phyloP scores from a whole-genome alignment of 2,888 invertebrate genomes.

The Teleogryllus oceanicus region DNA sequence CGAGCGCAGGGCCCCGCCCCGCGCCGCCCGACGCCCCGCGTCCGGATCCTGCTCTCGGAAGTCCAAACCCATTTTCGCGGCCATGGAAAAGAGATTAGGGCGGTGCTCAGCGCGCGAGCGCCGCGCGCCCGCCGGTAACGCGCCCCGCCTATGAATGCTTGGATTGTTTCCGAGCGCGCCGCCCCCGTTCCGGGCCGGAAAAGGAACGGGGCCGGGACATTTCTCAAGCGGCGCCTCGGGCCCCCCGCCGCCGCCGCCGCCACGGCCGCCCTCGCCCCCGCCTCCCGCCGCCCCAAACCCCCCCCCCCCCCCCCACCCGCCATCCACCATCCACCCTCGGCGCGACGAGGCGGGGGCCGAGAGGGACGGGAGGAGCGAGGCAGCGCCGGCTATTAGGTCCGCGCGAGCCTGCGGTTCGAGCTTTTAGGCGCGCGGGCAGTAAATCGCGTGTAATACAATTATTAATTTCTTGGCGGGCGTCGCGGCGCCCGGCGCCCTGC shows the following conservation, averaged over 20 bases:
- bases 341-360: too few species aligned
- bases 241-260: not conserved
- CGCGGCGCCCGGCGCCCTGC: not conserved
- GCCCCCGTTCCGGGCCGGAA: too few species aligned
- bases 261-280: not conserved
- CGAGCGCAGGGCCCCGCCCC: too few species aligned
- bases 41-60: not conserved
- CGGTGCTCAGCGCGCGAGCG: constrained; percentile 22
- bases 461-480: constrained; percentile 18
- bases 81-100: constrained; percentile 31
- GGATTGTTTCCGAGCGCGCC: constrained; percentile 31
- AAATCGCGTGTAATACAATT: constrained; percentile 18
- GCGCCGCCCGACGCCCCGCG: not conserved
- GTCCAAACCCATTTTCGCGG: constrained; percentile 6
- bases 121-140: constrained; percentile 9
- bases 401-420: constrained; percentile 3
- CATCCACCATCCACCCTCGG: too few species aligned
- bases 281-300: too few species aligned
- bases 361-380: too few species aligned
- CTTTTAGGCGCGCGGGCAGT: constrained; percentile 18
- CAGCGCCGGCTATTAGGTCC: constrained; percentile 3
- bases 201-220: too few species aligned
- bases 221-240: constrained; percentile 7
- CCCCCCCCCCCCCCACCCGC: not conserved
- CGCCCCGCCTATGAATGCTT: constrained; percentile 19